Percentiles rank a stretch among this genome's conserved stretches.
Evolutionary conservation across 2,888 invertebrate species (phyloP).

Genomic region (Drosophila formosana): DNA sequence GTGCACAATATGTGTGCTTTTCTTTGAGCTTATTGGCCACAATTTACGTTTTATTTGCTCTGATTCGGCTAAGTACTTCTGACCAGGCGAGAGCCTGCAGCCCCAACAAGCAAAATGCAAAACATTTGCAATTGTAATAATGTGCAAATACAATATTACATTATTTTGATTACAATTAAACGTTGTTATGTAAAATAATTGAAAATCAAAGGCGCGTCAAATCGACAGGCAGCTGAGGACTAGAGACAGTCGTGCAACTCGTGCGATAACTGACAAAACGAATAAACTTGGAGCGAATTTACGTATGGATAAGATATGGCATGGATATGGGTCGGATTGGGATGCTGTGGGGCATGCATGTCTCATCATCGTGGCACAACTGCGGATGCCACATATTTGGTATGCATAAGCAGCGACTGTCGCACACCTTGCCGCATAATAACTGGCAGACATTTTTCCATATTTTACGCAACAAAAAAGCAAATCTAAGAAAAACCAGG

Average conservation of each 20-base stretch:
- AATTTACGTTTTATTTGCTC: conserved; percentile 66
- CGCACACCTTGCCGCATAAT: conserved; percentile 67
- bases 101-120: neutral
- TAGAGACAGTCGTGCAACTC: neutral
- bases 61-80: conserved; percentile 41
- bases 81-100: conserved; percentile 5
- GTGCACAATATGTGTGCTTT: conserved; percentile 16
- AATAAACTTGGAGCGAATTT: conserved; percentile 13
- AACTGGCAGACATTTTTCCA: conserved; percentile 69
- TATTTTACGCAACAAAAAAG: conserved; percentile 68
- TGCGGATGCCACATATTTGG: conserved; percentile 60
- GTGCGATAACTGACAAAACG: conserved; percentile 20
- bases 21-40: conserved; percentile 61
- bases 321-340: neutral
- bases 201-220: neutral
- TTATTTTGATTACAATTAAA: neutral
- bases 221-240: neutral
- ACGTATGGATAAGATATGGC: neutral
- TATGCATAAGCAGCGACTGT: conserved; percentile 74
- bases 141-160: no score
- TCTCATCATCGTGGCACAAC: conserved; percentile 1
- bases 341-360: conserved; percentile 4
- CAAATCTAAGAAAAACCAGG: conserved; percentile 28
- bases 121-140: neutral
- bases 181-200: neutral